Conservation (phyloP, 2,888 invertebrate species). For the Limnephilus rhombicus region DNA sequence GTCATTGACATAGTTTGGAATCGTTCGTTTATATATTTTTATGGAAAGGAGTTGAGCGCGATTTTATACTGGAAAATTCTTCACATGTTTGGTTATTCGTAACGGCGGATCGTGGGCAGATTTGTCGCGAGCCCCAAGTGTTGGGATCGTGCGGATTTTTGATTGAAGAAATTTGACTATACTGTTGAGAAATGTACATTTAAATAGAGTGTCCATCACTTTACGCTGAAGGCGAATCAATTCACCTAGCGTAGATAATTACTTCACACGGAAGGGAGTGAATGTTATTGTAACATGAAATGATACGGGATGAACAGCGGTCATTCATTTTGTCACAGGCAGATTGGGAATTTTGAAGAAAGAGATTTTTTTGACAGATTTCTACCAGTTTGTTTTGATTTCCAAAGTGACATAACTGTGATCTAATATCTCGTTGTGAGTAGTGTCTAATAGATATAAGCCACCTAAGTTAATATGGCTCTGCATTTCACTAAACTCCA, state of each 20-base stretch:
- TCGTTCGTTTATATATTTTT: constrained; percentile 50
- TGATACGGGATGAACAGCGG: not conserved
- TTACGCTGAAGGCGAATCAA: constrained; percentile 29
- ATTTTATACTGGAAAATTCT: constrained; percentile 48
- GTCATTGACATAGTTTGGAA: constrained; percentile 53
- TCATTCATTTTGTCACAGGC: constrained; percentile 47
- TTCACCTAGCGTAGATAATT: constrained; percentile 34
- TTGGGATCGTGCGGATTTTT: not conserved
- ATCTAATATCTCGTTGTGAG: constrained; percentile 62
- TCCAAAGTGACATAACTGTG: constrained; percentile 62
- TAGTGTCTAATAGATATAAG: constrained; percentile 55
- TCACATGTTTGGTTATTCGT: constrained; percentile 41
- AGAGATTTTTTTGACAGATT: constrained; percentile 23
- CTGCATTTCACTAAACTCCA: constrained; percentile 51
- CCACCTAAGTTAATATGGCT: constrained; percentile 51
- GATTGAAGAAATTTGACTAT: constrained; percentile 8
- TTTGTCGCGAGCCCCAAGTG: not conserved
- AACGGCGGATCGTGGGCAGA: constrained; percentile 20
- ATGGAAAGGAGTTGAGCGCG: constrained; percentile 44
- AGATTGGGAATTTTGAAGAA: constrained; percentile 35
- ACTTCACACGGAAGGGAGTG: not conserved
- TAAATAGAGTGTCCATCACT: constrained; percentile 24
- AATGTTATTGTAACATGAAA: constrained; percentile 20
- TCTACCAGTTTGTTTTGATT: constrained; percentile 36
- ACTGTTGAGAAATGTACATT: not conserved